phyloP scores from a whole-genome alignment of 2,113 vertebrate species.

The Sciurus niger region DNA sequence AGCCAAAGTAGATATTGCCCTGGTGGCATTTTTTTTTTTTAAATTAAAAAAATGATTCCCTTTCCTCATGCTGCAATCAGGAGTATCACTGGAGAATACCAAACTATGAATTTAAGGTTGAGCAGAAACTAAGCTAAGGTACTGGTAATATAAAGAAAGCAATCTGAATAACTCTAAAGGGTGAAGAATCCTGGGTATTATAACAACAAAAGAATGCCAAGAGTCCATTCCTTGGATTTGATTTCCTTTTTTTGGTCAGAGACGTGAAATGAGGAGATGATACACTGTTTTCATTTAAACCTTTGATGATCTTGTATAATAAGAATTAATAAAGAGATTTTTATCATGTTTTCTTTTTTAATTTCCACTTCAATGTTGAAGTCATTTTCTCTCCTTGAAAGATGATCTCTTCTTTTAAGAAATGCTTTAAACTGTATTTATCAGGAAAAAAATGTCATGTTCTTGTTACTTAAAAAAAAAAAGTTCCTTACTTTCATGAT shows the following conservation, averaged over 20 bases:
- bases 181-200: not conserved
- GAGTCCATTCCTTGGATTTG: not conserved
- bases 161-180: not conserved
- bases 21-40: not conserved
- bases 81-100: not conserved
- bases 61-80: not conserved
- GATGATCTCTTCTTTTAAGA: not conserved
- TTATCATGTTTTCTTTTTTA: not conserved
- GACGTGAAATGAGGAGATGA: not conserved
- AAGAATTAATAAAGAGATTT: not conserved
- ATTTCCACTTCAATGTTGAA: not conserved
- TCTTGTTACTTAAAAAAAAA: constrained; percentile 56
- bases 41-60: not conserved
- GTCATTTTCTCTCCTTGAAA: not conserved
- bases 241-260: not conserved
- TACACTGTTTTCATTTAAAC: not conserved
- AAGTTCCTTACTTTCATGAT: not conserved
- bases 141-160: not conserved
- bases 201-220: not conserved
- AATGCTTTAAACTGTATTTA: constrained; percentile 35
- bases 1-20: not conserved
- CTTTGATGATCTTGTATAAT: not conserved
- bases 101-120: not conserved
- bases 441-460: not conserved
- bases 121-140: not conserved